Percentiles rank a stretch among this genome's conserved stretches.
phyloP scores from a whole-genome alignment of 2,797 vertebrate species.

The Simalia tracyae region DNA sequence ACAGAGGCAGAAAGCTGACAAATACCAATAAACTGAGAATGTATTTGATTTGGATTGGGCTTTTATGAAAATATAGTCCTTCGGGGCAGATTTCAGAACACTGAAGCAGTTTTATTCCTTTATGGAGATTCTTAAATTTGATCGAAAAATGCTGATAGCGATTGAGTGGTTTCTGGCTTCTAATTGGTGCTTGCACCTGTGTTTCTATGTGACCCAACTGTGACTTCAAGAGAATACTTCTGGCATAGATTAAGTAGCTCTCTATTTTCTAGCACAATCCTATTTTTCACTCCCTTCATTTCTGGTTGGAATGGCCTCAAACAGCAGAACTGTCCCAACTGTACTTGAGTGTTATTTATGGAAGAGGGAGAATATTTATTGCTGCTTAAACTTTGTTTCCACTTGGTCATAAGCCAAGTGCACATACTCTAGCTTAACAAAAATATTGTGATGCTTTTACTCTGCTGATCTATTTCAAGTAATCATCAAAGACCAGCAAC shows the following conservation, averaged over 20 bases:
- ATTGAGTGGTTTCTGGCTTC: conserved; percentile 18
- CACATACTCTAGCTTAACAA: neutral
- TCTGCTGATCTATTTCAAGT: neutral
- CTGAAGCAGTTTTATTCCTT: neutral
- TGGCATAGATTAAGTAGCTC: conserved; percentile 6
- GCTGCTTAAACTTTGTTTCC: conserved; percentile 23
- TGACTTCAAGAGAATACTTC: neutral
- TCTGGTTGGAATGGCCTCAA: conserved; percentile 14
- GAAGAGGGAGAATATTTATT: conserved; percentile 24
- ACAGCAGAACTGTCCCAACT: neutral
- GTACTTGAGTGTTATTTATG: conserved; percentile 21
- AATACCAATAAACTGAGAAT: neutral
- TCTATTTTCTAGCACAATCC: conserved; percentile 39
- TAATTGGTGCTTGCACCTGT: conserved; percentile 34
- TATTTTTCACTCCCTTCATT: conserved; percentile 54
- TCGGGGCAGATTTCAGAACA: neutral
- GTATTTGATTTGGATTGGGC: neutral
- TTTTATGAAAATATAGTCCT: neutral
- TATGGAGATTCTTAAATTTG: neutral
- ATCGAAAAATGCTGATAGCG: neutral
- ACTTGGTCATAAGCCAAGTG: neutral
- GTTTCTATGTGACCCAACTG: conserved; percentile 20
- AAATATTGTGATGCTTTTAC: neutral
- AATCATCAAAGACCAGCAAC: neutral
- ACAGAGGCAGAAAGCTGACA: neutral